Evolutionary conservation across 1,140 invertebrate genomes (phyloP).

Genomic region (Achroia grisella): DNA sequence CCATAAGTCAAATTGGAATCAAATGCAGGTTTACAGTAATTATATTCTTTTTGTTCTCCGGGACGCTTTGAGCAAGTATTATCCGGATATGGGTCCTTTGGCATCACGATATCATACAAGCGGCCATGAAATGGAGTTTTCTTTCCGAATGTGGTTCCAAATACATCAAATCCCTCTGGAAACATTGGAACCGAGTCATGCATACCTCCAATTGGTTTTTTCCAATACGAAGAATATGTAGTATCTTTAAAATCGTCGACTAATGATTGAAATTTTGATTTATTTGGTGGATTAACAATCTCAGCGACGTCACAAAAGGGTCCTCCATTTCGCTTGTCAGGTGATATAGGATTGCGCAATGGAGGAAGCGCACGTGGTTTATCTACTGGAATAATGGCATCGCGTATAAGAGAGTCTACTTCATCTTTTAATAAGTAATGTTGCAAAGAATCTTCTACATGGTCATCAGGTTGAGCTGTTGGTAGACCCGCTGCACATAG

Average conservation of each 20-base stretch:
- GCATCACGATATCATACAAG: conserved; percentile 51
- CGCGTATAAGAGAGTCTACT: conserved; percentile 61
- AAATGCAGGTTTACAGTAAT: conserved; percentile 53
- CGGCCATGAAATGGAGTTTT: conserved; percentile 39
- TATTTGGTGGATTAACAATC: conserved; percentile 53
- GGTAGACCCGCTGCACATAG: conserved; percentile 61
- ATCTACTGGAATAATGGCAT: conserved; percentile 51
- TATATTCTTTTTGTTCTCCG: conserved; percentile 47
- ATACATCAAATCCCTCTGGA: conserved; percentile 62
- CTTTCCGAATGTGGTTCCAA: conserved; percentile 64
- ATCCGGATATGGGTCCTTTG: conserved; percentile 45
- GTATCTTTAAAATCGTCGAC: conserved; percentile 71
- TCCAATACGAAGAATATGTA: conserved; percentile 70
- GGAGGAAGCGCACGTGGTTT: conserved; percentile 43
- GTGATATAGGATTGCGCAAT: conserved; percentile 30
- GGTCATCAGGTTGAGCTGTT: conserved; percentile 44
- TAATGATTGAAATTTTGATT: conserved; percentile 69
- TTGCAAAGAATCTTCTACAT: conserved; percentile 42
- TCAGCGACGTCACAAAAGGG: conserved; percentile 29
- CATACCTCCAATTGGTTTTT: conserved; percentile 52
- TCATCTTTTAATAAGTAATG: conserved; percentile 67
- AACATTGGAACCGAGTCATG: conserved; percentile 65
- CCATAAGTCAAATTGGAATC: conserved; percentile 56
- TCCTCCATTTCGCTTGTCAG: conserved; percentile 44
- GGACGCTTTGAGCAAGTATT: conserved; percentile 51